Conservation (phyloP, 2,888 invertebrate genomes). For the Leptopterna dolabrata region DNA sequence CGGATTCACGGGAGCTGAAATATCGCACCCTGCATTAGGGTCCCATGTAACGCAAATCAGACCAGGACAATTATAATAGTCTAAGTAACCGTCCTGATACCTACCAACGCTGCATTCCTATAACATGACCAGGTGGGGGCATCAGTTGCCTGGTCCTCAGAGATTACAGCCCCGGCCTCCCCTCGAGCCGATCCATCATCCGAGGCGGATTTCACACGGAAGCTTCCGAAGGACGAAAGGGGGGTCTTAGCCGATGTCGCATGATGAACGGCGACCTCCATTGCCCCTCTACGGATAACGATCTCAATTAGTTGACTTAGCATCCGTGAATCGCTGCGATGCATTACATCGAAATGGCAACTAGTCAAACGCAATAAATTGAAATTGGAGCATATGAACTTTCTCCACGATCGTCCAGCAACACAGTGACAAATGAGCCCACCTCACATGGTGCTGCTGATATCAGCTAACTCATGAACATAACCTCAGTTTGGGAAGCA, state of each 20-base stretch:
- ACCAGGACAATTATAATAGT: too few relatives aligned
- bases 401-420: background rate
- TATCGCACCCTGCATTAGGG: too few relatives aligned
- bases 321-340: background rate
- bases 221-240: background rate
- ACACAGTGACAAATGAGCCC: background rate
- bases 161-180: background rate
- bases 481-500: too few relatives aligned
- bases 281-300: background rate
- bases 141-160: slow-evolving; percentile 7
- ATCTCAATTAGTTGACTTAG: slow-evolving; percentile 24
- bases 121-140: background rate
- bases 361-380: background rate
- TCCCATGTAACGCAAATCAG: too few relatives aligned
- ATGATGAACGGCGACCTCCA: slow-evolving; percentile 7
- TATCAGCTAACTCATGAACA: too few relatives aligned
- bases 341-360: background rate
- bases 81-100: background rate
- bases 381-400: too few relatives aligned
- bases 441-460: too few relatives aligned
- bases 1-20: too few relatives aligned
- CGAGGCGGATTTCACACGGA: background rate
- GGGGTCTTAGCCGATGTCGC: background rate
- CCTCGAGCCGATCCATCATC: background rate
- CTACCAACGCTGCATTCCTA: background rate